Evolutionary conservation across 2,113 vertebrate species (phyloP), one percentile per base, ranked within the genome.

Genomic region (Pluvianellus socialis): DNA sequence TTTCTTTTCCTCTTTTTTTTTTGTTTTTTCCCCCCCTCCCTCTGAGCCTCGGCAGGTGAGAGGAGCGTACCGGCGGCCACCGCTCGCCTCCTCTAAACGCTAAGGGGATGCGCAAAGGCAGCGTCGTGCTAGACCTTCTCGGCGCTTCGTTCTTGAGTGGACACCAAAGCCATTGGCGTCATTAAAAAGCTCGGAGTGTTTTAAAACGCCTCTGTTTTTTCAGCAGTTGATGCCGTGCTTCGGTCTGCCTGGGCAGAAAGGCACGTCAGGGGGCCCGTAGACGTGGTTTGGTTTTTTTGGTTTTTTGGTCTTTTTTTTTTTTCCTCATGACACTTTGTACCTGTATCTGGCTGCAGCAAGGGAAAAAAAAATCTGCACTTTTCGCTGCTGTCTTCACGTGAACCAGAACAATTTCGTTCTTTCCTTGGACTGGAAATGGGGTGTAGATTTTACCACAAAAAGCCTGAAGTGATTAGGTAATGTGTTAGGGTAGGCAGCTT

Each of bases 311-410:
- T n/a, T 33, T 3, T 55, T 23, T 42, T 67, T n/a, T 16, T 79
- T 44, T 27, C 3, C 9, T 40, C 19, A 0, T 12, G 28, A 21
- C 2, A 1, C 35, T 52, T 68, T 13, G 1, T 7, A 30, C 21
- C 19, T 22, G 26, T 9, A 13, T 10, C 30, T 35, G 50, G 33
- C 76, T 32, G 26, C 47, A 35, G 21, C 6, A 8, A 35, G 35
- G 17, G 47, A 23, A 23, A 62, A 50, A 19, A 10, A 17, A 13
- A 32, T 62, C 40, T 23, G 38, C 2, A 0, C 14, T 14, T 52
- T 44, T 52, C 47, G 27, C 33, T 19, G 21, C 12, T 28, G 16
- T 10, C 42, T 53, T 74, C 6, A 1, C 8, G 33, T 13, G 50
- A 88, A 32, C 26, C 6, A 2, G 27, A 27, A 62, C 12, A 9